phyloP scores from a whole-genome alignment of 2,888 invertebrate genomes.

The Diogma glabrata region DNA sequence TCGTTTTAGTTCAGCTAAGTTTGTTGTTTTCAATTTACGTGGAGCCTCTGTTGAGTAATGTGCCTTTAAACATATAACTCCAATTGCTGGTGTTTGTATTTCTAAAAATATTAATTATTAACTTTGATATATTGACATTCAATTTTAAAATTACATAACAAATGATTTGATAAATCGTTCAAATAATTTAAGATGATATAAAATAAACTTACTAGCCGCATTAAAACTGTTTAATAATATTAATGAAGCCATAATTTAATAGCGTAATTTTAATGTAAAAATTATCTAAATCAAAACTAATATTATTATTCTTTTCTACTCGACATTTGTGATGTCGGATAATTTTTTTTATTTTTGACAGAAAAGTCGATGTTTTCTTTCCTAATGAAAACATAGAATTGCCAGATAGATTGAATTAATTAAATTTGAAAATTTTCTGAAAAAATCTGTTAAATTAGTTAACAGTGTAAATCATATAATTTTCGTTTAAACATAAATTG shows the following conservation, averaged over 20 bases:
- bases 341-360: not conserved
- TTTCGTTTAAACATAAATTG: too few relatives aligned
- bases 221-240: constrained; percentile 30
- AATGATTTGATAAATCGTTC: not conserved
- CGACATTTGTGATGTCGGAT: constrained; percentile 6
- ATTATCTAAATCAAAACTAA: not conserved
- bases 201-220: constrained; percentile 29
- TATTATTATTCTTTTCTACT: constrained; percentile 1
- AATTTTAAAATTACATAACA: constrained; percentile 7
- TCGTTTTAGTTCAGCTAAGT: constrained; percentile 57
- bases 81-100: constrained; percentile 28
- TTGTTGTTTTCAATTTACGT: constrained; percentile 39
- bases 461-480: too few relatives aligned
- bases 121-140: too few relatives aligned
- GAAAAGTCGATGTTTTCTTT: constrained; percentile 1
- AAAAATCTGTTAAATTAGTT: too few relatives aligned
- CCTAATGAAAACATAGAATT: too few relatives aligned
- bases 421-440: too few relatives aligned
- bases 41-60: constrained; percentile 28
- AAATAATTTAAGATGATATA: not conserved
- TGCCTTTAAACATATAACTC: constrained; percentile 29
- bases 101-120: constrained; percentile 23
- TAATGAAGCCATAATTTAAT: constrained; percentile 27
- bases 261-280: not conserved
- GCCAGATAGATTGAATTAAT: too few relatives aligned